Evolutionary conservation across 1,140 invertebrate species (phyloP), one percentile per base, ranked within the genome.

Genomic region (Neomicropteryx cornuta): DNA sequence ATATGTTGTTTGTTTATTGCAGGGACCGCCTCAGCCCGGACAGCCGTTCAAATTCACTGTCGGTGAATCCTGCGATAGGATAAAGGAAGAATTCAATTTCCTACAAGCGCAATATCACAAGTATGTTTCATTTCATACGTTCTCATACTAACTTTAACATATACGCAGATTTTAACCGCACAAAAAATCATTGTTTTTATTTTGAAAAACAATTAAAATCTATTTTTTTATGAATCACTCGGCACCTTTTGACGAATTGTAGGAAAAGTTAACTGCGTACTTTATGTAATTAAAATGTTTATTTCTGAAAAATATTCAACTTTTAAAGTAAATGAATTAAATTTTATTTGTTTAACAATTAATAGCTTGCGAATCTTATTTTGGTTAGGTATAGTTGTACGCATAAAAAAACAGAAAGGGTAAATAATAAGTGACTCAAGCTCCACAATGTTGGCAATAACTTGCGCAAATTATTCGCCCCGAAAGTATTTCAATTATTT

Each of bases 61-160:
- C 39, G 75, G 77, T 18, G 92, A 96, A 59, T 89, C 86, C 18
- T 88, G 90, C 63, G 91, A 96, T 58, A 72, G 90, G 51, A 95
- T 98, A 58, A 98, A 98, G 73, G 93, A 97, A 69, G 93, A 97
- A 73, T 97, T 97, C 68, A 94, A 91, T 73, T 97, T 96, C 71
- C 76, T 98, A 44, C 93, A 98, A 71, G 88, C 90, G 45, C 93
- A 97, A 75, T 95, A 94, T 75, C 93, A 97, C 72, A 94, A 88
- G 92, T 96, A 71, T 90, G 85, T 86, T 60, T 41, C 19, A 24
- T 92, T 54, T n/a, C n/a, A n/a, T n/a, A n/a, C n/a, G 90, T 89
- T 61, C 84, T 89, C 58, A 86, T 89, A 62, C 88, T 88, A 52
- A 85, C 79, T 59, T 88, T 86, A 60, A 65, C 89, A 24, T 85